Evolutionary conservation across 2,113 vertebrate genomes (phyloP), one percentile per base, ranked within the genome.

Genomic region (Elaphurus davidianus): DNA sequence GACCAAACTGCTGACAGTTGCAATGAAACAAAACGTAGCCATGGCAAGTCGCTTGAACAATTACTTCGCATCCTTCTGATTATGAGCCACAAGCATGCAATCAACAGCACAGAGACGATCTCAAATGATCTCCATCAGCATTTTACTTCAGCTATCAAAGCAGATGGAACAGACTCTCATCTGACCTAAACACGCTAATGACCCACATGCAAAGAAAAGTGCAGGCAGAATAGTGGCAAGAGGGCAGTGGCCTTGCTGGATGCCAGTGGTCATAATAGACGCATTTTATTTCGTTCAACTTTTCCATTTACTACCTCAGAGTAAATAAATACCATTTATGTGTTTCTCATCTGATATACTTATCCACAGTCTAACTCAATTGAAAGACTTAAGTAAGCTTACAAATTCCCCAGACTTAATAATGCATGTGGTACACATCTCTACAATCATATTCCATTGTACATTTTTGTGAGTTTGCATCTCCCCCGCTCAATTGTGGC

Each of bases 31-130:
- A 93, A 97, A 93, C 83, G 60, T 84, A 96, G 97, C 97, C 96
- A 92, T 76, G 94, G 96, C 96, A 96, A 94, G 97, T 47, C 12
- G 36, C 96, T 93, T 78, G 76, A 95, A 97, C 98, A 98, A 96
- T 97, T 92, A 96, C 96, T 98, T 89, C 40, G 47, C 96, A 95
- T 94, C 97, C 47, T 93, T 97, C 93, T 98, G 98, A 98, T 98
- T 94, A 97, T 96, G 98, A 97, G 96, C 93, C 94, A 94, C 93
- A 96, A 98, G 97, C 97, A 98, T 94, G 97, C 98, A 98, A 97
- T 98, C 97, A 97, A 82, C 96, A 85, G 97, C 91, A 25, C 4
- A 97, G 92, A 97, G 91, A 97, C 27, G 6, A 76, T 94, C 95
- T 82, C 78, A 91, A 97, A 98, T 12, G 74, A 87, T 96, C 96